A percentile compares a stretch with the other conserved stretches of the same genome.
Conservation (phyloP, 2,888 invertebrate species). For the Ochropacha duplaris region DNA sequence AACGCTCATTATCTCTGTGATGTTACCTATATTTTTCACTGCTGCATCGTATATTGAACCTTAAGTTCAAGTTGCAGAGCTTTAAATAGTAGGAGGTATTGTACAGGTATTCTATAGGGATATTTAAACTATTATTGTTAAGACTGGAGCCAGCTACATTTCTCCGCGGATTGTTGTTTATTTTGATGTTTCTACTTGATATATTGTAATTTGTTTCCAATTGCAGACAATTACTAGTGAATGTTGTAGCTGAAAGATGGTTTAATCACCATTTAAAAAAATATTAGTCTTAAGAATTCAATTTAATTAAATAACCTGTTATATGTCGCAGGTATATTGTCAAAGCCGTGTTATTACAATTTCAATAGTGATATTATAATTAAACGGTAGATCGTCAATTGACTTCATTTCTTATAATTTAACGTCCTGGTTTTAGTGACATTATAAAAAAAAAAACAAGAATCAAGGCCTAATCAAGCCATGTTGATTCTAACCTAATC, state of each 20-base stretch:
- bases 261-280: background rate
- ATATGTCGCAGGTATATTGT: too few relatives aligned
- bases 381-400: too few relatives aligned
- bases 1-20: constrained; percentile 24
- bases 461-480: too few relatives aligned
- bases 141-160: background rate
- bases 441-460: too few relatives aligned
- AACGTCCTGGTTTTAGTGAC: too few relatives aligned
- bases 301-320: too few relatives aligned
- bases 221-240: background rate
- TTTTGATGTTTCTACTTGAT: background rate
- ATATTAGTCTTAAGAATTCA: too few relatives aligned
- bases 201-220: background rate
- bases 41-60: background rate
- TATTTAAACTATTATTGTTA: background rate
- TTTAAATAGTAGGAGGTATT: background rate
- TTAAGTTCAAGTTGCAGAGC: background rate
- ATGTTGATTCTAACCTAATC: too few relatives aligned
- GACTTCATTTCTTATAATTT: too few relatives aligned
- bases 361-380: too few relatives aligned
- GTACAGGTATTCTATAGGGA: background rate
- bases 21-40: background rate
- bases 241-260: background rate
- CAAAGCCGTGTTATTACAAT: too few relatives aligned
- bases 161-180: constrained; percentile 1